Percentiles rank a stretch among this genome's conserved stretches.
phyloP scores from a whole-genome alignment of 1,140 invertebrate species.

The Drosophila asahinai region DNA sequence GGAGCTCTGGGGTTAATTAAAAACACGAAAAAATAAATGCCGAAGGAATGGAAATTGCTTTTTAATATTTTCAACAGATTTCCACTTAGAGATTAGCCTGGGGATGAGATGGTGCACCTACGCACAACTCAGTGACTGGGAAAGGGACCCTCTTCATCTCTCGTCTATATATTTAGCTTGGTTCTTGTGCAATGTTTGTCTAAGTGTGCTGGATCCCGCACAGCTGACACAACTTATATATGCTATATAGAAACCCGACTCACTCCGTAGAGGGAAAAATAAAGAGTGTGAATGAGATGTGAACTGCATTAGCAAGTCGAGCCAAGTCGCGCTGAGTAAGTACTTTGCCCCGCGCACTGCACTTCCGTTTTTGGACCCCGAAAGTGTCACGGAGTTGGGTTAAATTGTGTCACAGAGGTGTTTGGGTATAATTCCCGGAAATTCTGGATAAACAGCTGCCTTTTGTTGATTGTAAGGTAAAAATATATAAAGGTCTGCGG shows the following conservation, averaged over 20 bases:
- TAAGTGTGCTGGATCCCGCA: conserved; percentile 35
- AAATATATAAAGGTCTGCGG: not conserved
- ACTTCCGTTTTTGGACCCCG: conserved; percentile 49
- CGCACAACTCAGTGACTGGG: conserved; percentile 7
- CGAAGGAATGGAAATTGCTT: conserved; percentile 66
- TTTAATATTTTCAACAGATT: conserved; percentile 78
- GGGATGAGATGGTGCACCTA: conserved; percentile 7
- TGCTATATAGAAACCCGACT: conserved; percentile 9
- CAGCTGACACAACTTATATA: conserved; percentile 44
- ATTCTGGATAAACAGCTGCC: conserved; percentile 45
- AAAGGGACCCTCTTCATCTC: conserved; percentile 12
- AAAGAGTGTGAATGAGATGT: conserved; percentile 57
- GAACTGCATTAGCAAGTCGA: conserved; percentile 66
- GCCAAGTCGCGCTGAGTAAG: conserved; percentile 41
- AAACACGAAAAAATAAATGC: conserved; percentile 24
- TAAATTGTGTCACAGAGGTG: conserved; percentile 54
- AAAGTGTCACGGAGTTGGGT: conserved; percentile 22
- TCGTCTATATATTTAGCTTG: conserved; percentile 24
- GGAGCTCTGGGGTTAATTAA: conserved; percentile 56
- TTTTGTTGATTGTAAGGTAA: not conserved
- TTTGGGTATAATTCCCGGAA: conserved; percentile 24
- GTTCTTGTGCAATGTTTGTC: conserved; percentile 39
- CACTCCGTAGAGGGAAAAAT: not conserved
- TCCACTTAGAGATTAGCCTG: conserved; percentile 61
- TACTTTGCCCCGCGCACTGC: conserved; percentile 24